Conservation (phyloP, 1,140 invertebrate species). For the Chionoecetes opilio region DNA sequence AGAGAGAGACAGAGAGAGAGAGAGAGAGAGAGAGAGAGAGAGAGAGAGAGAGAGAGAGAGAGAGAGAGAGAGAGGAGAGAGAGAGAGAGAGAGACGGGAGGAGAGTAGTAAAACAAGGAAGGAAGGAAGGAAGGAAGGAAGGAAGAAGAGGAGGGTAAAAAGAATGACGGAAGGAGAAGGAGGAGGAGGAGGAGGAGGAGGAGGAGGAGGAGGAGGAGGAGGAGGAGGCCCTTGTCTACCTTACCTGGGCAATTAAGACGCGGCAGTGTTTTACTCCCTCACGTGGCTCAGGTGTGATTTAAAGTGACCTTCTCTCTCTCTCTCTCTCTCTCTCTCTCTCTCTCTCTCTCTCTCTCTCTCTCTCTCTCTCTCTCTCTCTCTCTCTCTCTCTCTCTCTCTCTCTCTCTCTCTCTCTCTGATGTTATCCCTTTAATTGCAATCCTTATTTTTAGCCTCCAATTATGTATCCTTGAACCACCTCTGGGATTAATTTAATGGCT, state of each 20-base stretch:
- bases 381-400: not conserved
- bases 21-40: conserved; percentile 42
- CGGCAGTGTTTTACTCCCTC: no score
- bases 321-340: not conserved
- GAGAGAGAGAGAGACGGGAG: not conserved
- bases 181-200: conserved; percentile 35
- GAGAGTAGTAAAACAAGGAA: not conserved
- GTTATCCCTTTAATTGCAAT: not conserved
- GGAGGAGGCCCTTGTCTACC: not conserved
- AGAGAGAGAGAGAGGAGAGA: not conserved
- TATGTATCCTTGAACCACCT: no score
- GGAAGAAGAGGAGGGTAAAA: not conserved
- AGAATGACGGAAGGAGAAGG: conserved; percentile 11
- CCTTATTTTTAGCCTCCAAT: not conserved
- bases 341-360: not conserved
- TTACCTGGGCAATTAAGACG: no score
- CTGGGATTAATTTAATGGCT: no score
- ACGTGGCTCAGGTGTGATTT: no score
- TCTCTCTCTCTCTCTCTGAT: not conserved
- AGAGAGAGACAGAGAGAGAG: not conserved
- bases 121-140: conserved; percentile 29
- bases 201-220: not conserved
- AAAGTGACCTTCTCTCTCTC: not conserved
- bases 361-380: not conserved
- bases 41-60: conserved; percentile 35